A percentile compares a stretch with the other conserved stretches of the same genome.
These are phyloP conservation scores for Drosophila orosa DNA, from an alignment of 1,140 invertebrate species.

Conservation along the genomic window DNA sequence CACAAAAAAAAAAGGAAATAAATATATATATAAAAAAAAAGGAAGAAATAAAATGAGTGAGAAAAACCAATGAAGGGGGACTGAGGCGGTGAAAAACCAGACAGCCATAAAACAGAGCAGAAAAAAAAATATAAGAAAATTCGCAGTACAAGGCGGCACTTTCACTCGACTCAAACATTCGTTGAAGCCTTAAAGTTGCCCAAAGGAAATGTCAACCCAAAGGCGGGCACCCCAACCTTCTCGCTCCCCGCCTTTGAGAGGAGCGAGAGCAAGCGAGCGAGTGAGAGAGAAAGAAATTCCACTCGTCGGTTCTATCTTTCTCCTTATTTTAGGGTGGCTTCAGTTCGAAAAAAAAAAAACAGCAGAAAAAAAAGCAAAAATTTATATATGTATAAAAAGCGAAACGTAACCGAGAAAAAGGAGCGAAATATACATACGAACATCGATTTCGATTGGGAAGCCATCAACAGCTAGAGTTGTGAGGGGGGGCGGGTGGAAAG, in stretches of 20 bases:
- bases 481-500: constrained; percentile 1
- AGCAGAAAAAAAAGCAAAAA: constrained; percentile 27
- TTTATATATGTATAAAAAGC: constrained; percentile 21
- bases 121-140: constrained; percentile 4
- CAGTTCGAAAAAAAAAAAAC: constrained; percentile 39
- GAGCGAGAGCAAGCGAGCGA: constrained; percentile 9
- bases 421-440: constrained; percentile 73
- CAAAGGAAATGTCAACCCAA: constrained; percentile 48
- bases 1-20: constrained; percentile 24
- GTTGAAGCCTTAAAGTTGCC: constrained; percentile 57
- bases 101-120: constrained; percentile 41
- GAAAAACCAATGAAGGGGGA: constrained; percentile 29
- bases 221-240: neutral
- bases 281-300: constrained; percentile 32
- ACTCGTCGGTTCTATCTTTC: constrained; percentile 15
- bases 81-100: constrained; percentile 13
- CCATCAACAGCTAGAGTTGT: constrained; percentile 73
- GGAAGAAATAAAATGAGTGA: constrained; percentile 57
- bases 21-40: constrained; percentile 33
- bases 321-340: constrained; percentile 55
- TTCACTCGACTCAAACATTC: constrained; percentile 69
- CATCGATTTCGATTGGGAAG: constrained; percentile 84
- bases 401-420: constrained; percentile 39
- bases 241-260: neutral
- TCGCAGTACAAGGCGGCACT: constrained; percentile 57